phyloP scores from a whole-genome alignment of 2,797 vertebrate species.

The Avahi laniger region DNA sequence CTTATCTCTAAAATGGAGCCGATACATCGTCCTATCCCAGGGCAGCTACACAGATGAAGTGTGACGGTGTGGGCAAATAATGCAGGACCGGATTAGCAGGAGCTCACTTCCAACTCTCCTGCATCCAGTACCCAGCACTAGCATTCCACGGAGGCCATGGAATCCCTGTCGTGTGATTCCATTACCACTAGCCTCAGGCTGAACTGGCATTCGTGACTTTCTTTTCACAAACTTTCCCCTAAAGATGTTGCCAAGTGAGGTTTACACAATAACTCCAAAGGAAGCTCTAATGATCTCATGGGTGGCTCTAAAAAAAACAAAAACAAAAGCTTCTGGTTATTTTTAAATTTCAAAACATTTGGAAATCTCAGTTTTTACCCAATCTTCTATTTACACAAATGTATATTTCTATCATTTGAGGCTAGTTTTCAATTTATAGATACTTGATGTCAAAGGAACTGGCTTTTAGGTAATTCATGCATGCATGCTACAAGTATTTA shows the following conservation, averaged over 20 bases:
- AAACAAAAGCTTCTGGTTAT: neutral
- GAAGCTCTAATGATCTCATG: neutral
- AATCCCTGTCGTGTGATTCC: neutral
- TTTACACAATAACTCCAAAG: neutral
- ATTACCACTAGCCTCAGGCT: neutral
- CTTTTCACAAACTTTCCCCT: neutral
- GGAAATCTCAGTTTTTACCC: neutral
- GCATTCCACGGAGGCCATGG: neutral
- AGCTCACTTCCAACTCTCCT: neutral
- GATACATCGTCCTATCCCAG: neutral
- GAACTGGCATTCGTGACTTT: neutral
- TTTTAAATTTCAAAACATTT: neutral
- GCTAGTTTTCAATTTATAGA: neutral
- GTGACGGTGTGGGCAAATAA: neutral
- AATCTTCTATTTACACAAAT: neutral
- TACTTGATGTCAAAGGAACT: neutral
- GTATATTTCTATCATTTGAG: neutral
- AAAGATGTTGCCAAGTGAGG: neutral
- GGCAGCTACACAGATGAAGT: neutral
- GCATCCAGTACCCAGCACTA: neutral
- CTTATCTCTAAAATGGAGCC: neutral
- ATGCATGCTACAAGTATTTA: neutral
- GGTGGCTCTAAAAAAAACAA: neutral
- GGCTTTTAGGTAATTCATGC: neutral
- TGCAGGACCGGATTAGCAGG: neutral